A percentile compares a stretch with the other conserved stretches of the same genome.
phyloP scores from a whole-genome alignment of 2,888 invertebrate species.

The Microdon myrmicae region DNA sequence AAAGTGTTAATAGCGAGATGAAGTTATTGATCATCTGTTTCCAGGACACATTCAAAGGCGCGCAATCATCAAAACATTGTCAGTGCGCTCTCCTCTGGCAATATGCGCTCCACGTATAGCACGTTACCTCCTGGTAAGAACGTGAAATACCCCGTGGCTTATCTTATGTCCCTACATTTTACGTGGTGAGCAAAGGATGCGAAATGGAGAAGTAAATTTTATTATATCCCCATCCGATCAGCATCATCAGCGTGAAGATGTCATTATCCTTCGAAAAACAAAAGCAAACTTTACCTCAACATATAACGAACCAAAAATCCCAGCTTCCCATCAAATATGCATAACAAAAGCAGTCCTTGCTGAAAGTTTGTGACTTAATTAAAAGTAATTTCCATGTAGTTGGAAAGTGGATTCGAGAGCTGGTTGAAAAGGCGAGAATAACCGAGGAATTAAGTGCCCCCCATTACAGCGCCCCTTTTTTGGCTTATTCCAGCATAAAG shows the following conservation, averaged over 20 bases:
- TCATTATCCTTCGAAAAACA: slow-evolving; percentile 30
- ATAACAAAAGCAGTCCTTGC: slow-evolving; percentile 45
- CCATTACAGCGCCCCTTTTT: slow-evolving; percentile 6
- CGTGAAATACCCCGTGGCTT: too few species aligned
- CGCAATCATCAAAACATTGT: too few species aligned
- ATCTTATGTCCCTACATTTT: background rate
- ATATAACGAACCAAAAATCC: slow-evolving; percentile 36
- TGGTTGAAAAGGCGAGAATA: slow-evolving; percentile 8
- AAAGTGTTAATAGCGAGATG: slow-evolving; percentile 5
- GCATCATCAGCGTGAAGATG: slow-evolving; percentile 1
- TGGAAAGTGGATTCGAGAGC: slow-evolving; percentile 8
- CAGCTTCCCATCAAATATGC: slow-evolving; percentile 48
- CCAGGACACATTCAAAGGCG: too few species aligned
- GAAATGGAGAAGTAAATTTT: slow-evolving; percentile 29
- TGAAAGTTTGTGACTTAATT: slow-evolving; percentile 50
- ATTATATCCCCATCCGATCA: too few species aligned
- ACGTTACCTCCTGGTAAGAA: too few species aligned
- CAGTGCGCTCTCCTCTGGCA: too few species aligned
- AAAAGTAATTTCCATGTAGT: slow-evolving; percentile 50
- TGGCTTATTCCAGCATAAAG: background rate
- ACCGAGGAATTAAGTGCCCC: slow-evolving; percentile 37
- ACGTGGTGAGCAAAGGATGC: too few species aligned
- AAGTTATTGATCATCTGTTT: too few species aligned
- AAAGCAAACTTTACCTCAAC: slow-evolving; percentile 27
- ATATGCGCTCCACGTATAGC: too few species aligned